These are phyloP conservation scores for Campylorhamphus procurvoides DNA, from an alignment of 2,113 vertebrate species.

Conservation along the genomic window DNA sequence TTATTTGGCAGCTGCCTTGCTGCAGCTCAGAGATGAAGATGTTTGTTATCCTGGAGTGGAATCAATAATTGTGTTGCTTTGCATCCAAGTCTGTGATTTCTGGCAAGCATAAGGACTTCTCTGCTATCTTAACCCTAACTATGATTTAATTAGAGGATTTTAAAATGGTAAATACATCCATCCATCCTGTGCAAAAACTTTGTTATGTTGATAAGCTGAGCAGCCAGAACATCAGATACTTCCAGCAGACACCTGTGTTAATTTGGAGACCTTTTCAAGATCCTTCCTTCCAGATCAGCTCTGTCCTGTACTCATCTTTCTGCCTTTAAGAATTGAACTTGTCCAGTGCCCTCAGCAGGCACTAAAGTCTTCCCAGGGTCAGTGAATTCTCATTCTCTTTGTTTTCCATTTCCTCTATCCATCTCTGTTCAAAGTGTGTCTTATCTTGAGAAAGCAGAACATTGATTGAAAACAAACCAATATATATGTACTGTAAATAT, in stretches of 20 bases:
- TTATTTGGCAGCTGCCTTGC: conserved; percentile 6
- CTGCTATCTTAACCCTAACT: neutral
- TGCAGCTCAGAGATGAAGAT: neutral
- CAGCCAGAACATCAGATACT: neutral
- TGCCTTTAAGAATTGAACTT: neutral
- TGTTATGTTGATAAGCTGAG: neutral
- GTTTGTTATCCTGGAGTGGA: neutral
- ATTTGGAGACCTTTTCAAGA: neutral
- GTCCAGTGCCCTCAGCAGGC: neutral
- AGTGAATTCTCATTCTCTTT: neutral
- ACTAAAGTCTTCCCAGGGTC: neutral
- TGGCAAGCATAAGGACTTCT: neutral
- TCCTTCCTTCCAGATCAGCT: neutral
- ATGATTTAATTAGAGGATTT: conserved; percentile 6
- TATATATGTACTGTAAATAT: neutral
- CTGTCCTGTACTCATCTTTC: neutral
- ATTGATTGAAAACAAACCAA: neutral
- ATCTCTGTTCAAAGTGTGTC: neutral
- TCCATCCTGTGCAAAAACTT: neutral
- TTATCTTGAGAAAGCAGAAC: neutral
- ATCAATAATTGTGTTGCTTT: conserved; percentile 8
- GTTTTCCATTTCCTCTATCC: neutral
- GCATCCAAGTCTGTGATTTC: neutral
- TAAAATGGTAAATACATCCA: neutral
- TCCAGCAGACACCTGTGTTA: neutral